Evolutionary conservation across 2,888 invertebrate species (phyloP).

Genomic region (Luperina nickerlii): DNA sequence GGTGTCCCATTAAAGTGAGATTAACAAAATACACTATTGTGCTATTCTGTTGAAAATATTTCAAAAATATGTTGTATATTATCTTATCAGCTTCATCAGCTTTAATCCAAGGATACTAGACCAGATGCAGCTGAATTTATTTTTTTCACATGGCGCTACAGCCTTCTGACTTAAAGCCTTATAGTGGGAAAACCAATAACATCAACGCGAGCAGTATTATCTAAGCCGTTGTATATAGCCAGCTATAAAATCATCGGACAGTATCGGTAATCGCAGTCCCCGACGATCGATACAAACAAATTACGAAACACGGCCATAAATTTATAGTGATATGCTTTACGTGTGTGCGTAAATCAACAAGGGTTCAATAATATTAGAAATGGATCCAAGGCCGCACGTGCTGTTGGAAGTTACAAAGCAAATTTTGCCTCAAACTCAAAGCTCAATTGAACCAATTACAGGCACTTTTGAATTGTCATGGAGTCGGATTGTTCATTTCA

Average conservation of each 20-base stretch:
- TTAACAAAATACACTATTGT: slow-evolving; percentile 42
- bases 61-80: background rate
- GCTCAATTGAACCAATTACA: background rate
- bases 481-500: background rate
- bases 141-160: slow-evolving; percentile 19
- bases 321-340: slow-evolving; percentile 24
- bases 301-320: slow-evolving; percentile 43
- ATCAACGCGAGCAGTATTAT: slow-evolving; percentile 24
- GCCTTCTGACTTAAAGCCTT: background rate
- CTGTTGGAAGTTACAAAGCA: background rate
- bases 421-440: background rate
- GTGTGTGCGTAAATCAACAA: slow-evolving; percentile 38
- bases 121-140: slow-evolving; percentile 13
- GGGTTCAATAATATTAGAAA: slow-evolving; percentile 44
- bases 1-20: slow-evolving; percentile 42
- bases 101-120: slow-evolving; percentile 2
- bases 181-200: slow-evolving; percentile 22
- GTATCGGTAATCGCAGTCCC: slow-evolving; percentile 45
- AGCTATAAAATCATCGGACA: slow-evolving; percentile 44
- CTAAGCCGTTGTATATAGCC: slow-evolving; percentile 26
- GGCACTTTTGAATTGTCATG: background rate
- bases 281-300: slow-evolving; percentile 54
- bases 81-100: slow-evolving; percentile 12
- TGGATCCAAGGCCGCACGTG: slow-evolving; percentile 1
- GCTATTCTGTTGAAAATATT: slow-evolving; percentile 4